Evolutionary conservation across 2,797 vertebrate genomes (phyloP).

Genomic region (Eidolon dupreanum): DNA sequence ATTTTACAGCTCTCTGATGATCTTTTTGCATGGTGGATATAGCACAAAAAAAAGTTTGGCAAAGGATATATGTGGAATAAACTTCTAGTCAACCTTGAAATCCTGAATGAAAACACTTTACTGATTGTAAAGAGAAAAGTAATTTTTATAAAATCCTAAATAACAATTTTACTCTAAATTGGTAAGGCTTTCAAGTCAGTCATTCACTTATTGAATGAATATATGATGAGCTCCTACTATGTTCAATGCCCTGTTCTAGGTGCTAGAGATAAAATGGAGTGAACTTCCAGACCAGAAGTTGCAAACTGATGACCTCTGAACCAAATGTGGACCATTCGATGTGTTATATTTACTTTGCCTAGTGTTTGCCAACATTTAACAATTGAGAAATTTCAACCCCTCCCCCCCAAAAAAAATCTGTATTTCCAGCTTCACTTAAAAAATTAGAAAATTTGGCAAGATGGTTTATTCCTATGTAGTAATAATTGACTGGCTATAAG

Average conservation of each 20-base stretch:
- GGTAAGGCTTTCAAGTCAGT: neutral
- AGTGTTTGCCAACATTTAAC: neutral
- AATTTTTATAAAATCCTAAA: neutral
- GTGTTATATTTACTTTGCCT: neutral
- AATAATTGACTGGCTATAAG: neutral
- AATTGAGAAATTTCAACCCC: neutral
- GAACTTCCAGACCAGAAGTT: neutral
- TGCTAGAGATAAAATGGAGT: neutral
- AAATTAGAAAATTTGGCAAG: neutral
- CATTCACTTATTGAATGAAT: neutral
- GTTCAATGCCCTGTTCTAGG: neutral
- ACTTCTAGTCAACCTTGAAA: neutral
- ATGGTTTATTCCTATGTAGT: neutral
- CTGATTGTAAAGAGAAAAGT: neutral
- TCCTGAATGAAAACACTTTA: neutral
- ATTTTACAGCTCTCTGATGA: neutral
- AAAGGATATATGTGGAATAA: neutral
- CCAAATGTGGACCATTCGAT: neutral
- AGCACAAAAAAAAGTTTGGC: neutral
- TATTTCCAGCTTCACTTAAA: neutral
- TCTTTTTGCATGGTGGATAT: neutral
- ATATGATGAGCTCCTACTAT: neutral
- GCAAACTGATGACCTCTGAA: neutral
- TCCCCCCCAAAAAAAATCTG: neutral
- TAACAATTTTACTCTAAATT: neutral